These are phyloP conservation scores for Planococcus citri DNA, from an alignment of 1,140 invertebrate genomes.

Conservation along the genomic window DNA sequence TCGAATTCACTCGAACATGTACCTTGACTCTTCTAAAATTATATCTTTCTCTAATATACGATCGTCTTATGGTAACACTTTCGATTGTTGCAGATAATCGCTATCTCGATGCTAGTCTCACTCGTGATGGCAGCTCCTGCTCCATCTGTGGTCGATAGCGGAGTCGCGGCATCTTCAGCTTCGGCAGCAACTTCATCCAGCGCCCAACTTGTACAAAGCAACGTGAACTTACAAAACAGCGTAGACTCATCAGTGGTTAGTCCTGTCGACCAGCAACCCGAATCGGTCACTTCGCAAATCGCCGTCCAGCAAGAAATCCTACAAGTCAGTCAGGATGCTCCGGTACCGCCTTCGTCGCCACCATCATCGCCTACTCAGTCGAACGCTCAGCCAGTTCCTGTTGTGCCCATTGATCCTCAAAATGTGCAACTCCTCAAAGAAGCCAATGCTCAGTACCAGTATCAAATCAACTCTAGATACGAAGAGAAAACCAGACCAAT, in stretches of 20 bases:
- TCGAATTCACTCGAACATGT: too few relatives aligned
- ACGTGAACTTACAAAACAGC: background rate
- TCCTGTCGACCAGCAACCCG: background rate
- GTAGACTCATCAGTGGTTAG: background rate
- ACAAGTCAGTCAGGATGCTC: slow-evolving; percentile 27
- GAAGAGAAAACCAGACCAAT: slow-evolving; percentile 12
- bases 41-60: too few relatives aligned
- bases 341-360: slow-evolving; percentile 39
- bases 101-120: background rate
- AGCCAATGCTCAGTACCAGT: slow-evolving; percentile 9
- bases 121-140: background rate
- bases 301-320: slow-evolving; percentile 30
- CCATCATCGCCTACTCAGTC: slow-evolving; percentile 35
- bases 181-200: background rate
- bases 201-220: background rate
- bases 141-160: too few relatives aligned
- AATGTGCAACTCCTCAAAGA: slow-evolving; percentile 10
- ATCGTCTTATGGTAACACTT: too few relatives aligned
- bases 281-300: background rate
- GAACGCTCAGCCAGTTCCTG: background rate
- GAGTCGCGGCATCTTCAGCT: background rate
- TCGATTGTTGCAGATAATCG: background rate
- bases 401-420: background rate
- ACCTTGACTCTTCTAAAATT: too few relatives aligned
- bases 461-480: slow-evolving; percentile 11